These are phyloP conservation scores for Athene cunicularia DNA, from an alignment of 2,113 vertebrate species.

Conservation along the genomic window DNA sequence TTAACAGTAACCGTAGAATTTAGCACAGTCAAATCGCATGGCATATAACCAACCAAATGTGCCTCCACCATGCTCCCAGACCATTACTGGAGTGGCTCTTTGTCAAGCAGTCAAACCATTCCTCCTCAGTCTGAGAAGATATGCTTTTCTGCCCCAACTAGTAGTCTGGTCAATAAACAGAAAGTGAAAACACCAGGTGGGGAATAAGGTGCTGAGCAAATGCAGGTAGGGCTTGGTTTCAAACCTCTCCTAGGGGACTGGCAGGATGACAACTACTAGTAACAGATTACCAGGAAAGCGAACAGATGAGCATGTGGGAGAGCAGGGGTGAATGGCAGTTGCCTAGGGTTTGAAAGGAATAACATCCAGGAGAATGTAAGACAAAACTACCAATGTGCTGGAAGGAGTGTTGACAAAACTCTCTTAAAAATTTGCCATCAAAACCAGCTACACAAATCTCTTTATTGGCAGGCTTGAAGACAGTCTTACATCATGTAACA, in stretches of 20 bases:
- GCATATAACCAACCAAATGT: fast-evolving
- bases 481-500: neutral
- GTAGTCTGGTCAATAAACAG: neutral
- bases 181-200: neutral
- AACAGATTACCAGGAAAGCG: neutral
- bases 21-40: neutral
- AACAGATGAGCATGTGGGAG: neutral
- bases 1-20: neutral
- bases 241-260: neutral
- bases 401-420: neutral
- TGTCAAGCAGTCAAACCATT: neutral
- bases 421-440: neutral
- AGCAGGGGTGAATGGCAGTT: neutral
- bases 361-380: neutral
- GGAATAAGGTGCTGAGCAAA: neutral
- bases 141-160: neutral
- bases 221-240: neutral
- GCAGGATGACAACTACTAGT: neutral
- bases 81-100: neutral
- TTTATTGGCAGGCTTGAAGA: neutral
- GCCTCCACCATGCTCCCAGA: fast-evolving
- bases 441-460: neutral
- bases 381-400: neutral
- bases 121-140: neutral
- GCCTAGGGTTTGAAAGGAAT: neutral